A percentile compares a stretch with the other conserved stretches of the same genome.
These are phyloP conservation scores for Epinephelus coioides DNA, from an alignment of 2,797 vertebrate genomes.

Conservation along the genomic window DNA sequence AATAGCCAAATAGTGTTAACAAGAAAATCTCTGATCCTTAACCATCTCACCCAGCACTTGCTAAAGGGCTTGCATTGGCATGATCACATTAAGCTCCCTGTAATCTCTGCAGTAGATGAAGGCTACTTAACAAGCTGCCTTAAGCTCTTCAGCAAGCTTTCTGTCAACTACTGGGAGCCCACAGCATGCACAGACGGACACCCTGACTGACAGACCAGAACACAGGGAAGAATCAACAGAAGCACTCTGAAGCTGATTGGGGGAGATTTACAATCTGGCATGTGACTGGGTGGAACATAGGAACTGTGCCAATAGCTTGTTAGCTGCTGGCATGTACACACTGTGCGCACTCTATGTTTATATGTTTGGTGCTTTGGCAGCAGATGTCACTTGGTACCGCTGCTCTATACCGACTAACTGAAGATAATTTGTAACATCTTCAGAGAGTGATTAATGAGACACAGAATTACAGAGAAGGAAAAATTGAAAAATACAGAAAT, in stretches of 20 bases:
- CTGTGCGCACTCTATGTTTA: constrained; percentile 71
- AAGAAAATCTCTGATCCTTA: constrained; percentile 55
- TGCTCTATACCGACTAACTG: constrained; percentile 56
- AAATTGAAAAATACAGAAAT: not conserved
- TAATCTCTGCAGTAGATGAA: constrained; percentile 80
- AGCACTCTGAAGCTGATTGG: constrained; percentile 73
- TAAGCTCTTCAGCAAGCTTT: constrained; percentile 79
- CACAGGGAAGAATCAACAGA: constrained; percentile 62
- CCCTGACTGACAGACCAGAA: constrained; percentile 65
- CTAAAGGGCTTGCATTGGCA: constrained; percentile 57
- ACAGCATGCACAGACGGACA: constrained; percentile 66
- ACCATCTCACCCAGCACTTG: constrained; percentile 60
- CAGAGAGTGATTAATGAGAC: constrained; percentile 48
- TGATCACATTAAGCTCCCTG: constrained; percentile 74
- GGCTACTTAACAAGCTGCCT: constrained; percentile 78
- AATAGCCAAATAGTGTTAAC: constrained; percentile 42
- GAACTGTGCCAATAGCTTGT: constrained; percentile 76
- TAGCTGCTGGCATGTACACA: constrained; percentile 76
- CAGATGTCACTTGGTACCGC: constrained; percentile 69
- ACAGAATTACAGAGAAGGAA: not conserved
- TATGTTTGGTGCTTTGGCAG: constrained; percentile 73
- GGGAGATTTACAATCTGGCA: constrained; percentile 80
- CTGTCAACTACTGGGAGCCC: constrained; percentile 68
- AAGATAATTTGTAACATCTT: constrained; percentile 69
- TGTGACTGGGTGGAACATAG: constrained; percentile 72